Percentiles rank a stretch among this genome's conserved stretches.
Evolutionary conservation across 2,113 vertebrate genomes (phyloP).

Genomic region (Rhynchopsitta pachyrhyncha): DNA sequence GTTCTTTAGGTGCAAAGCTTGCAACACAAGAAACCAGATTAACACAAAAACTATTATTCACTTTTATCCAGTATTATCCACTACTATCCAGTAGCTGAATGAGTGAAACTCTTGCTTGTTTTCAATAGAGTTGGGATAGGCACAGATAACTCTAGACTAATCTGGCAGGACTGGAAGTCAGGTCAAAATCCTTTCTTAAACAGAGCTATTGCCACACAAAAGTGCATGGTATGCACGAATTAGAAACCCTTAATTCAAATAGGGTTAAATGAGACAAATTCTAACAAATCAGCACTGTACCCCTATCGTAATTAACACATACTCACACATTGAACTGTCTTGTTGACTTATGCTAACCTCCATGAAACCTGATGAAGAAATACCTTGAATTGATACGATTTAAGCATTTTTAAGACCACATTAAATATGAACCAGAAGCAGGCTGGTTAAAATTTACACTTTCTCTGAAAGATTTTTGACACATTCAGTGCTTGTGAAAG

Average conservation of each 20-base stretch:
- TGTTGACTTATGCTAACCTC: conserved; percentile 46
- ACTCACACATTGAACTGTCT: conserved; percentile 1
- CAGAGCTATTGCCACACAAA: background rate
- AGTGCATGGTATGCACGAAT: background rate
- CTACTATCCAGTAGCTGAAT: background rate
- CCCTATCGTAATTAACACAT: conserved; percentile 55
- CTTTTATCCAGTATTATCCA: background rate
- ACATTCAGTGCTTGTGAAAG: conserved; percentile 79
- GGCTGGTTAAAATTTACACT: conserved; percentile 81
- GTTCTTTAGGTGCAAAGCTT: background rate
- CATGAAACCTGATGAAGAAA: conserved; percentile 18
- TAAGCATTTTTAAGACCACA: conserved; percentile 71
- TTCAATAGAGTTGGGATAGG: background rate
- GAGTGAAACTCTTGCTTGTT: background rate
- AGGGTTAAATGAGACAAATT: conserved; percentile 49
- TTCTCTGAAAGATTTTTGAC: conserved; percentile 82
- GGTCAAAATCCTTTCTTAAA: conserved; percentile 5
- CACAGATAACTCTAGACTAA: conserved; percentile 1
- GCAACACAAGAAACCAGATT: background rate
- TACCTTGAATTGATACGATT: conserved; percentile 55
- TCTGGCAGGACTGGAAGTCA: background rate
- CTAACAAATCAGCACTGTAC: conserved; percentile 25
- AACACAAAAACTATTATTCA: conserved; percentile 11
- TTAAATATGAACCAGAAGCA: conserved; percentile 78
- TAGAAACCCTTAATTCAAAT: background rate